Base-by-base conservation (phyloP, 1,140 invertebrate genomes). In the Drosophila rhopaloa region DNA sequence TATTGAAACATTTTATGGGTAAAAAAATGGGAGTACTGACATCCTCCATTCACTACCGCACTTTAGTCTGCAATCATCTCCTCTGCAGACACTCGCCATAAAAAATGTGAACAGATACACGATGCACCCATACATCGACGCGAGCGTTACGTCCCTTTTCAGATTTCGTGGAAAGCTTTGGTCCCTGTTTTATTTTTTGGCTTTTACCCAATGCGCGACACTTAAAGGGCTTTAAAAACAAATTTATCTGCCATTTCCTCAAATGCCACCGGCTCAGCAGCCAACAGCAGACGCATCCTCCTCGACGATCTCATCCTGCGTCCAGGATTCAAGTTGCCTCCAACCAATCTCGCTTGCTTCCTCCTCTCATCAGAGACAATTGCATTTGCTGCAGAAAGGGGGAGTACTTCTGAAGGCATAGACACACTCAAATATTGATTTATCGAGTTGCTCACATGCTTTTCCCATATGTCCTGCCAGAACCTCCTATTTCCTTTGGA, bases 1-100 rank as follows among this genome's bases (percentile, higher is more conserved):
- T 86, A 86, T 83, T 86, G 79, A 74, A 86, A 86, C 77, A 86
- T 89, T 88, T 88, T 86, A 88, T 89, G 72, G 79, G 56, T 57
- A 60, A 61, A 77, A 50, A 61, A 61, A 51, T 43, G 32, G 40
- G 53, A 38, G 55, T 43, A 37, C 37, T 54, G 24, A 14, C 43
- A 14, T 19, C 9, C 41, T 10, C n/a, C 19, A 16, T 14, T 11
- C 14, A 11, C 16, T 6, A n/a, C 37, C n/a, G 13, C 19, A 44
- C 57, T 24, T 13, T 14, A 37, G 27, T 40, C 54, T 57, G 43
- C 41, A 66, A 58, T 63, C 57, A 47, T 47, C 29, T 54, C 79
- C 67, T 37, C 40, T n/a, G 51, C 58, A 44, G 47, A 37, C 47
- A 46, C 44, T 50, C 37, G 19, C 44, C 14, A 32, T 24, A 48